Evolutionary conservation across 2,888 invertebrate species (phyloP), one percentile per base, ranked within the genome.

Genomic region (Lepetodrilus schrolli): DNA sequence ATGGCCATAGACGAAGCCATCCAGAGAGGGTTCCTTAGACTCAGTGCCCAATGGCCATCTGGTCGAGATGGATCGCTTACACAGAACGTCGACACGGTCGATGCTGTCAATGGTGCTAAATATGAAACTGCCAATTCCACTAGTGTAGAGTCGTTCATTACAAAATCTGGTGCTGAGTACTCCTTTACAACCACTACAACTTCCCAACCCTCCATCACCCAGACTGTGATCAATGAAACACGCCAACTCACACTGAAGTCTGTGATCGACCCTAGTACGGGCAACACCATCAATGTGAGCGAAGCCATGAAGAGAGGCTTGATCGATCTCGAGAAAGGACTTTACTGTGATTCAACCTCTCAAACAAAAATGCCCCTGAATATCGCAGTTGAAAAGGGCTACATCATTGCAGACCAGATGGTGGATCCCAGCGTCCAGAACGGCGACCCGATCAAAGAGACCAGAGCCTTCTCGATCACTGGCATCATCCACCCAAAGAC

Each of bases 401-500:
- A 97, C 43, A 93, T 98, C 51, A 96, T 97, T 80, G 92, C 93
- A 3, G 93, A 93, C 89, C 97, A 98, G 0, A 88, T 94, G 94
- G 88, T 94, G 94, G 78, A 97, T 96, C 83, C 93, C 95, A 30
- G 75, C 7, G 65, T 79, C 21, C 95, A 94, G 86, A 94, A 95
- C 86, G 93, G 77, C 17, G 79, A 80, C 26, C 80, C 87, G 17
- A 82, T 86, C n/a, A 86, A 84, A 75, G 92, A 93, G 77, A 92
- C 93, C 20, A 93, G 96, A 89, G 95, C 97, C 20, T 96, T 97
- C 75, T 94, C 96, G 17, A 87, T 90, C 83, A 94, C 94, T 84
- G 95, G 95, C 84, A 93, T 95, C 84, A 93, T 99, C 71, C 96
- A 99, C 90, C 95, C 97, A 0, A 94, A 94, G 90, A 94, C 95